Evolutionary conservation across 2,797 vertebrate genomes (phyloP), one percentile per base, ranked within the genome.

Genomic region (Helostoma temminkii): DNA sequence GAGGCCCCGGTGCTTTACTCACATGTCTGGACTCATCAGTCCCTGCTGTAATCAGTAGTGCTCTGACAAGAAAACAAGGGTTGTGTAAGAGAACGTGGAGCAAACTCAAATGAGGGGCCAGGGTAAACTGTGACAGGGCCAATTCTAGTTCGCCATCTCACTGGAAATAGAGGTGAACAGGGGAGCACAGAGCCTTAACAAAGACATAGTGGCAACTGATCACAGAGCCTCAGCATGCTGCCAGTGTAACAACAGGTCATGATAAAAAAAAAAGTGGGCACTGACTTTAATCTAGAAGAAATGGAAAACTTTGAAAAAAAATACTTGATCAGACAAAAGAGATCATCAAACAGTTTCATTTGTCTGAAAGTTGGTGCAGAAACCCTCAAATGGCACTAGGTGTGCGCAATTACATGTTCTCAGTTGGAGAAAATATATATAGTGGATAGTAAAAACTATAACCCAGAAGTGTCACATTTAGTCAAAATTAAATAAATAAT

Each of bases 81-180:
- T 68, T 74, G 78, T 75, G 84, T 52, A 66, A 65, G 81, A 75
- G 76, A 81, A 85, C 66, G 76, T 84, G 87, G 74, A 48, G 81
- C 87, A 80, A 84, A 91, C 85, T 90, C 78, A 84, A 87, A 89
- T 78, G 76, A 85, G 78, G 83, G 82, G 80, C 83, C 76, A 66
- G 71, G 53, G 86, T 87, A 89, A 91, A 88, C 87, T 90, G 85
- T 90, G 90, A 91, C 89, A 86, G 82, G 76, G 69, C 81, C 89
- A 88, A 90, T 92, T 89, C 84, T 80, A 81, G 64, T 74, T 84
- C 72, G 86, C 85, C 83, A 88, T 87, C 82, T 88, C 78, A 69
- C 78, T 3, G 74, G 88, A 91, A 91, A 92, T 89, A 71, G 87
- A 86, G 88, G 90, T 86, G 87, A 91, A 78, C 86, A 86, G 53